phyloP scores from a whole-genome alignment of 2,113 vertebrate species.

The Rhipidura dahli region DNA sequence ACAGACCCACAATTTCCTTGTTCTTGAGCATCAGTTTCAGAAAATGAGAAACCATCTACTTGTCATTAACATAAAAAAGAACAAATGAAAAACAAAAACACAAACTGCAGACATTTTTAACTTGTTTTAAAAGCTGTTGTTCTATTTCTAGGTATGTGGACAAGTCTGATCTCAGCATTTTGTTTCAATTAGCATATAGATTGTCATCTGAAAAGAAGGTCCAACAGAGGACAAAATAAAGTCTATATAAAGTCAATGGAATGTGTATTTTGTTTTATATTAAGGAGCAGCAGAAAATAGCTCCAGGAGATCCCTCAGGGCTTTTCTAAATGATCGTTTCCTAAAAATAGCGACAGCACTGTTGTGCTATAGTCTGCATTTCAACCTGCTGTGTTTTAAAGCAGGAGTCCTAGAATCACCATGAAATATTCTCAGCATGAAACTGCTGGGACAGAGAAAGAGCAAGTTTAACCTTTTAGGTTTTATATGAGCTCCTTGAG shows the following conservation, averaged over 20 bases:
- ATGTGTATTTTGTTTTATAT: not conserved
- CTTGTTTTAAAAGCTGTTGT: not conserved
- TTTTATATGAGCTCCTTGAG: not conserved
- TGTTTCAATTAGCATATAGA: not conserved
- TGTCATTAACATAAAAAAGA: not conserved
- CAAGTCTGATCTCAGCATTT: not conserved
- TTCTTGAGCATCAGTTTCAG: not conserved
- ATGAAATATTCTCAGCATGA: not conserved
- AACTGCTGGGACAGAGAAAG: not conserved
- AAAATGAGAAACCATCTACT: not conserved
- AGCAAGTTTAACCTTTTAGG: not conserved
- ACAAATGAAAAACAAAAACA: not conserved
- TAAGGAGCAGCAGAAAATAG: not conserved
- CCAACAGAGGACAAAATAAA: not conserved
- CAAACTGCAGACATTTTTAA: not conserved
- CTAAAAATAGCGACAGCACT: not conserved
- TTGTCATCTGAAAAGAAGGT: not conserved
- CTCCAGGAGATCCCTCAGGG: not conserved
- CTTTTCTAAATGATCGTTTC: not conserved
- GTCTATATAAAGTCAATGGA: not conserved
- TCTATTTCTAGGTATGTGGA: not conserved
- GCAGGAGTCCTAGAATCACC: not conserved
- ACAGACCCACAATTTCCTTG: not conserved
- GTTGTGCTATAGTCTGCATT: not conserved
- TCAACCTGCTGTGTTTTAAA: not conserved